Base-by-base conservation (phyloP, 2,888 invertebrate species). In the Xestia c-nigrum region DNA sequence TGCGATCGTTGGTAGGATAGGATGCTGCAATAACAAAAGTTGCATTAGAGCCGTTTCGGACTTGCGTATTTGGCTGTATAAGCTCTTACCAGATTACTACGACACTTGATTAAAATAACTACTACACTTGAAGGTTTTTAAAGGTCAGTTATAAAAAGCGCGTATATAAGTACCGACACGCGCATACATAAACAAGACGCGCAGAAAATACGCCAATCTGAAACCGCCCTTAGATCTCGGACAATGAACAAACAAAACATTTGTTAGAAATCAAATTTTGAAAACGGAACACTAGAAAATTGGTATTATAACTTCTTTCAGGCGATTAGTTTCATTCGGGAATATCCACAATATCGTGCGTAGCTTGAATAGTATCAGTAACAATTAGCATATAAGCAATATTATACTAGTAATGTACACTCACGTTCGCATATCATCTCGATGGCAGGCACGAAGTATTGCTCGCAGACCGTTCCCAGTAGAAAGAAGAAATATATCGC, bases 391-490 rank as follows among this genome's bases (percentile, higher is more conserved):
- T 72, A 59, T 21, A 47, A 40, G 19, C 38, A 57, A n/a, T 12
- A 38, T 50, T n/a, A 52, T 16, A 38, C 6, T 52, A 59, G 24
- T 52, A 50, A 71, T 59, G 43, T 67, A 72, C 21, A 97, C 98
- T 97, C 94, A 98, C 99, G 97, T 89, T 98, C 97, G 92, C 98
- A 98, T 90, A 99, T 98, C 87, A 97, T 97, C 92, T 98, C 98
- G 86, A 99, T 98, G 50, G 98, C 98, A 0, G 99, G 98, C n/a
- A 99, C 98, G 93, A 99, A 99, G 94, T 98, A 99, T 89, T 98
- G 98, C 93, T 99, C 98, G 92, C 99, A 98, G 19, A 98, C 98
- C 63, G 98, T 97, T 12, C 98, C 98, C 78, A 99, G 96, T 55
- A 98, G 95, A 59, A 98, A 96, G 92, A 99, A 99, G 89, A 98